Conservation (phyloP, 2,113 vertebrate species). For the Malaclemys terrapin region DNA sequence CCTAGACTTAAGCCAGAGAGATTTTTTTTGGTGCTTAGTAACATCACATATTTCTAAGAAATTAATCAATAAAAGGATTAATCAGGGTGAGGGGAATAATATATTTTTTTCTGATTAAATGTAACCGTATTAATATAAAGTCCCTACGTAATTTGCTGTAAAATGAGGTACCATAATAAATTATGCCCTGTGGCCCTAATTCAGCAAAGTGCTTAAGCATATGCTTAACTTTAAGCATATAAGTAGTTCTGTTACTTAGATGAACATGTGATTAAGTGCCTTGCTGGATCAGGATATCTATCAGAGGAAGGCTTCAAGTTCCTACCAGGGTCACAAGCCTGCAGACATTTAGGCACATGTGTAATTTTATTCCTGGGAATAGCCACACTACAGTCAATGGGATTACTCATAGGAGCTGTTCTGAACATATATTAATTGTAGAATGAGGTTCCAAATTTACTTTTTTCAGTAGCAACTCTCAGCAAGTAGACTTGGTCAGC, state of each 20-base stretch:
- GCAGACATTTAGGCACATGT: background rate
- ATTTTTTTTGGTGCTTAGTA: conserved; percentile 26
- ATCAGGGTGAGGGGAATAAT: background rate
- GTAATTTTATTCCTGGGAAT: background rate
- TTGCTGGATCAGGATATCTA: background rate
- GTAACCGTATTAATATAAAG: background rate
- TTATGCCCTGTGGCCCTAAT: background rate
- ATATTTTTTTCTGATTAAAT: conserved; percentile 1
- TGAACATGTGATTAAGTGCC: background rate
- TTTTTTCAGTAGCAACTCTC: background rate
- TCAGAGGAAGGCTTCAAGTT: background rate
- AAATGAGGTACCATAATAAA: conserved; percentile 8
- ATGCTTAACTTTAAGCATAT: background rate
- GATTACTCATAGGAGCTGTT: background rate
- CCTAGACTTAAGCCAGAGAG: background rate
- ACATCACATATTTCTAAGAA: background rate
- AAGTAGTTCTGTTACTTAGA: background rate
- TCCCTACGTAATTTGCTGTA: background rate
- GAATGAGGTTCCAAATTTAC: background rate
- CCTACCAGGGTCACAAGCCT: background rate
- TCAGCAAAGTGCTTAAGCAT: background rate
- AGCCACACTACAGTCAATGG: background rate
- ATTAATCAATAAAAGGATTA: conserved; percentile 62
- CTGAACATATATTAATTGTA: background rate
- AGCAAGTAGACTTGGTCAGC: background rate